Evolutionary conservation across 2,113 vertebrate genomes (phyloP).

Genomic region (Dendrocopos noguchii): DNA sequence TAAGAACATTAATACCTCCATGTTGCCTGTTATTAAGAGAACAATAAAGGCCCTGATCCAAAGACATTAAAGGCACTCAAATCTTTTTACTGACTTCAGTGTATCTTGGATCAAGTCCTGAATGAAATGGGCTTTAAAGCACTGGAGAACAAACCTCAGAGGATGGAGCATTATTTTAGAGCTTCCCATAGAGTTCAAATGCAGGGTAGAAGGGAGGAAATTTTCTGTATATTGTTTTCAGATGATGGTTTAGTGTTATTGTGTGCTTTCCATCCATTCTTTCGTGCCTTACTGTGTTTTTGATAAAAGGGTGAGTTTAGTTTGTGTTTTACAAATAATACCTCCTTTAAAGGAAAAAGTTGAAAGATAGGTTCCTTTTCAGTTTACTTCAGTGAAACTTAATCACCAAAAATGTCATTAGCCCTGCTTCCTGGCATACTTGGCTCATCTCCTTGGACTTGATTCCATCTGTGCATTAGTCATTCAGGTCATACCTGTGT

Average conservation of each 20-base stretch:
- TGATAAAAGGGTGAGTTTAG: background rate
- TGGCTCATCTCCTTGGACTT: background rate
- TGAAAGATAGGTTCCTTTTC: background rate
- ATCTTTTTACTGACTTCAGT: conserved; percentile 23
- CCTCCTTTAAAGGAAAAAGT: background rate
- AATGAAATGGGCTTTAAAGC: conserved; percentile 27
- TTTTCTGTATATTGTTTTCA: conserved; percentile 23
- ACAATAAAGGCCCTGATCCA: conserved; percentile 55
- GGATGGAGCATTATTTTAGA: conserved; percentile 32
- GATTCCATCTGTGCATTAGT: background rate
- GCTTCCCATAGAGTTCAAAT: conserved; percentile 41
- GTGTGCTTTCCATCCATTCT: background rate
- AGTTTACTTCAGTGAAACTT: background rate
- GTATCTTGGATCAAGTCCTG: conserved; percentile 63
- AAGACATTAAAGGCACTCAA: conserved; percentile 7
- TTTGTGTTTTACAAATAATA: background rate
- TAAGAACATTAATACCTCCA: conserved; percentile 3
- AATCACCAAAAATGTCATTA: background rate
- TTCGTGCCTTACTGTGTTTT: background rate
- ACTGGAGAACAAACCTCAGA: conserved; percentile 7
- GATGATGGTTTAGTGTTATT: background rate
- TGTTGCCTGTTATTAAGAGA: conserved; percentile 11
- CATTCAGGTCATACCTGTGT: background rate
- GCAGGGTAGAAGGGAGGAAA: background rate
- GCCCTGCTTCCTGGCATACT: background rate